phyloP scores from a whole-genome alignment of 2,797 vertebrate genomes.

The Molothrus aeneus region DNA sequence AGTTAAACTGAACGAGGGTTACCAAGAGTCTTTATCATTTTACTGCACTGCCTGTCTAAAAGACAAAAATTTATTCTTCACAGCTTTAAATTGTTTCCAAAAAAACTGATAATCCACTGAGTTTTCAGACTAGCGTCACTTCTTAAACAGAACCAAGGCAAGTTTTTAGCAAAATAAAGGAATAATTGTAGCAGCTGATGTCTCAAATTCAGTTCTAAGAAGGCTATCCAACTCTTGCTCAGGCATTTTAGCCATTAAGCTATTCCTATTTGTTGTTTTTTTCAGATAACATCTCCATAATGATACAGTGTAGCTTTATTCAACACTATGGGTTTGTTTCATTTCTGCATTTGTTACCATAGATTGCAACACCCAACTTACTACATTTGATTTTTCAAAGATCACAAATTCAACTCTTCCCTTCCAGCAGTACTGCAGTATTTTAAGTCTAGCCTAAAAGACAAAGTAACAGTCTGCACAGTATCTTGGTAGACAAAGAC shows the following conservation, averaged over 20 bases:
- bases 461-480: neutral
- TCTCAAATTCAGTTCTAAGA: neutral
- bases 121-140: neutral
- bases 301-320: accelerated
- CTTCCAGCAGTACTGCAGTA: neutral
- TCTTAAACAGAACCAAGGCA: neutral
- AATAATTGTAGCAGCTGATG: neutral
- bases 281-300: neutral
- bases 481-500: neutral
- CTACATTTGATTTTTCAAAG: neutral
- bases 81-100: neutral
- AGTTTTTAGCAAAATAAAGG: neutral
- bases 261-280: neutral
- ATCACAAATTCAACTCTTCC: neutral
- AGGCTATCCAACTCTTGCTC: neutral
- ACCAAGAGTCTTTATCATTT: neutral
- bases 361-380: neutral
- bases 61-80: neutral
- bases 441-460: neutral
- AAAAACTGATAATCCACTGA: neutral
- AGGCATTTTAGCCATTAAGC: neutral
- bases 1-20: neutral
- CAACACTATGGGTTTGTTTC: neutral
- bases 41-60: accelerated
- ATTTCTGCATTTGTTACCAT: neutral